A percentile compares a stretch with the other conserved stretches of the same genome.
These are phyloP conservation scores for Liolophura sinensis DNA, from an alignment of 1,140 invertebrate genomes.

Conservation along the genomic window DNA sequence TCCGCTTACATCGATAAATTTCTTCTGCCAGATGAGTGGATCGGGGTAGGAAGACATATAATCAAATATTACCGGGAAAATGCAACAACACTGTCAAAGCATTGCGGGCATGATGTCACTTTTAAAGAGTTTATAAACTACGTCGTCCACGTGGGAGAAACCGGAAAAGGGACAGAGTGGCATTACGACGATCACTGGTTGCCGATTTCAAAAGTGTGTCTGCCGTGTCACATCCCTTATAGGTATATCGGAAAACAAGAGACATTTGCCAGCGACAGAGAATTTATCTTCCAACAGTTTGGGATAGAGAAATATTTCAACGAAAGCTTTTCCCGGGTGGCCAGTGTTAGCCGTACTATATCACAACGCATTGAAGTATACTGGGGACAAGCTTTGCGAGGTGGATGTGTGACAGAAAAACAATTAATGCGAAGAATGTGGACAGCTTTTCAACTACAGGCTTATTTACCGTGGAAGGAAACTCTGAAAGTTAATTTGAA, in stretches of 20 bases:
- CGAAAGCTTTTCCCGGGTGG: background rate
- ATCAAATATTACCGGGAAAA: background rate
- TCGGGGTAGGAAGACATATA: background rate
- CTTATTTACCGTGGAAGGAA: slow-evolving; percentile 2
- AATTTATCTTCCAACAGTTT: background rate
- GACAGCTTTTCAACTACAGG: slow-evolving; percentile 18
- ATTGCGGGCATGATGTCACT: slow-evolving; percentile 4
- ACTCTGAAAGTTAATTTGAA: too few relatives aligned
- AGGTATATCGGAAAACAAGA: slow-evolving; percentile 14
- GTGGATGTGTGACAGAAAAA: background rate
- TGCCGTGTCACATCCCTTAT: slow-evolving; percentile 10
- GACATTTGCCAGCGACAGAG: slow-evolving; percentile 14
- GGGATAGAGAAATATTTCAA: slow-evolving; percentile 1
- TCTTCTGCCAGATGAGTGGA: slow-evolving; percentile 8
- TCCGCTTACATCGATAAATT: slow-evolving; percentile 26
- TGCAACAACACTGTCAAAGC: background rate
- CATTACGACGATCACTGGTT: slow-evolving; percentile 11
- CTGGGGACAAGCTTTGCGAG: background rate
- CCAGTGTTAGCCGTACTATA: background rate
- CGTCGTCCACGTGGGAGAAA: background rate
- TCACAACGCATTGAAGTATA: background rate
- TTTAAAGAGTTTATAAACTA: slow-evolving; percentile 2
- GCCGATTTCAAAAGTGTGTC: slow-evolving; percentile 10
- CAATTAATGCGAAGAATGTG: slow-evolving; percentile 7
- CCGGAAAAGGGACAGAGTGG: background rate